Conservation (phyloP, 2,888 invertebrate species). For the Volucella bombylans region DNA sequence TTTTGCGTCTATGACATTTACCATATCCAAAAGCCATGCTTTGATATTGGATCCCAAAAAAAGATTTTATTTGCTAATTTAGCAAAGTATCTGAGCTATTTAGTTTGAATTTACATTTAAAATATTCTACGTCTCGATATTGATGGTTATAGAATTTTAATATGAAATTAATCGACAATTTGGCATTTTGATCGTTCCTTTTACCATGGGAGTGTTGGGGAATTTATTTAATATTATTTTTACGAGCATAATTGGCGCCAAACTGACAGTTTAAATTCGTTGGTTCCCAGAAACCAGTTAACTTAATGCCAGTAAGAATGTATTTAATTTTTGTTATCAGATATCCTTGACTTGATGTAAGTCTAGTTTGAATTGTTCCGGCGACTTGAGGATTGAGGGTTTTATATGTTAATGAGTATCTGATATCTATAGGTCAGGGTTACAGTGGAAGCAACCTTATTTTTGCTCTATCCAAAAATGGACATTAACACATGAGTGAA, state of each 20-base stretch:
- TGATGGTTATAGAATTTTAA: constrained; percentile 36
- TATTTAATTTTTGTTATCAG: constrained; percentile 22
- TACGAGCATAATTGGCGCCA: constrained; percentile 60
- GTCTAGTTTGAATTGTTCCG: constrained; percentile 31
- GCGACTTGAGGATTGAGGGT: constrained; percentile 5
- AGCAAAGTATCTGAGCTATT: constrained; percentile 7
- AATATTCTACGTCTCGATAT: constrained; percentile 39
- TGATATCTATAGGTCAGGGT: constrained; percentile 54
- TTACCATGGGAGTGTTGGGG: constrained; percentile 29
- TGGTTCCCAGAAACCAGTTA: constrained; percentile 30
- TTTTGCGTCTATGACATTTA: not conserved
- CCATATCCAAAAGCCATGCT: constrained; percentile 5
- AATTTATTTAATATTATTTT: constrained; percentile 32
- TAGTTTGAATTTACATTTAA: constrained; percentile 52
- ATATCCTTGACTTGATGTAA: constrained; percentile 36
- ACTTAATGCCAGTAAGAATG: constrained; percentile 43
- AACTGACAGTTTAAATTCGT: constrained; percentile 44
- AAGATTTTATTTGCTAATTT: not conserved
- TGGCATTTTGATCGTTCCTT: constrained; percentile 42
- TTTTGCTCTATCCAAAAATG: not conserved
- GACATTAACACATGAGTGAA: too few species aligned
- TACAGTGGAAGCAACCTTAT: constrained; percentile 18
- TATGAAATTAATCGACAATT: constrained; percentile 51
- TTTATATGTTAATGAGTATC: constrained; percentile 55
- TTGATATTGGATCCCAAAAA: not conserved